Evolutionary conservation across 2,888 invertebrate genomes (phyloP).

Genomic region (Lithophane socia): DNA sequence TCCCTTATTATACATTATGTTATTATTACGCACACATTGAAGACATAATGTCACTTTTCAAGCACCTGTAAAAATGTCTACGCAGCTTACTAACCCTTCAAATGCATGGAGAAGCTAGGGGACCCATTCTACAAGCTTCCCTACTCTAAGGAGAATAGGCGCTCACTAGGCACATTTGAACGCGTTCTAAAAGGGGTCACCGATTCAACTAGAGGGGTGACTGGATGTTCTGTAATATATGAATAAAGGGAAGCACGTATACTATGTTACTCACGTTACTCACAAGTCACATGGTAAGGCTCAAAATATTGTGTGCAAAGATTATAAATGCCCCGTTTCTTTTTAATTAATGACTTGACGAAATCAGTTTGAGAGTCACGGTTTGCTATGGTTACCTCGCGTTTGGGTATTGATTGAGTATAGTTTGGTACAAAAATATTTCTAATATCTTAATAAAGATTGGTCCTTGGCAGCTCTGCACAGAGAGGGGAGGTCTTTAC

Average conservation of each 20-base stretch:
- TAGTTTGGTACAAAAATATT: not conserved
- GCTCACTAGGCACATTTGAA: constrained; percentile 17
- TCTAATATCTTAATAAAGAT: not conserved
- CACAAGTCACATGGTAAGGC: not conserved
- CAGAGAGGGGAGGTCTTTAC: too few relatives aligned
- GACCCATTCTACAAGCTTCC: constrained; percentile 1
- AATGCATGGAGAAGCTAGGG: not conserved
- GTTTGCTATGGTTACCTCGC: constrained; percentile 37
- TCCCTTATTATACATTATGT: too few relatives aligned
- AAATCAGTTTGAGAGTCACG: not conserved
- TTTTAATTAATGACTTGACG: constrained; percentile 8
- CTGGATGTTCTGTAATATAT: not conserved
- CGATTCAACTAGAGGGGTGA: constrained; percentile 27
- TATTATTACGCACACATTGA: not conserved
- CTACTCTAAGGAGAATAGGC: constrained; percentile 5
- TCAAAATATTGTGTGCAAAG: not conserved
- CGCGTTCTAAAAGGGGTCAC: constrained; percentile 32
- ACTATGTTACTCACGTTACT: not conserved
- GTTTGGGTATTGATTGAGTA: constrained; percentile 29
- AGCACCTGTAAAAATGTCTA: not conserved
- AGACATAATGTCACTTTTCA: not conserved
- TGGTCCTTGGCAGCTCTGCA: too few relatives aligned
- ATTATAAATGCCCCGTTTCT: not conserved
- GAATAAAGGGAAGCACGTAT: not conserved
- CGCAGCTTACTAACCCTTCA: not conserved